Evolutionary conservation across 1,140 invertebrate genomes (phyloP).

Genomic region (Drosophila punjabiensis): DNA sequence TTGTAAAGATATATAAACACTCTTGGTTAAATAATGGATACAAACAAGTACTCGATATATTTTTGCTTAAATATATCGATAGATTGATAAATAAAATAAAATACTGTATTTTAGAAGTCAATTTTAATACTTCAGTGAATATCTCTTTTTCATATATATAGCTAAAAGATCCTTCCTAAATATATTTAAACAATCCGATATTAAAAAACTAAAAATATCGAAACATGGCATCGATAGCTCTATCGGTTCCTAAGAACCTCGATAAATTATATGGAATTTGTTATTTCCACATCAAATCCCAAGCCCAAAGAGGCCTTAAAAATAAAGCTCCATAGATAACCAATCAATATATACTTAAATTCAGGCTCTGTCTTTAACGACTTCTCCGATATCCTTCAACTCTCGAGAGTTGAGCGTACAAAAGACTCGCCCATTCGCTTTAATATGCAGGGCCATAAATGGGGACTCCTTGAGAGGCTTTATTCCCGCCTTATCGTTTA

Average conservation of each 20-base stretch:
- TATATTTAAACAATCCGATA: not conserved
- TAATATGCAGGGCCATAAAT: slow-evolving; percentile 72
- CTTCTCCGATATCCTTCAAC: slow-evolving; percentile 41
- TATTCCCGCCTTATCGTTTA: slow-evolving; percentile 47
- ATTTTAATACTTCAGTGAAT: no score
- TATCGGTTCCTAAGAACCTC: not conserved
- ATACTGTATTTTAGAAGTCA: no score
- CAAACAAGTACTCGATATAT: no score
- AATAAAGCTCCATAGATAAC: slow-evolving; percentile 2
- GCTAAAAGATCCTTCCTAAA: no score
- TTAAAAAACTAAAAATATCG: not conserved
- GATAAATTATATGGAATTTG: not conserved
- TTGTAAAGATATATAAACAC: no score
- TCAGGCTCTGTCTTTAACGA: slow-evolving; percentile 35
- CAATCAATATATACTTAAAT: slow-evolving; percentile 26
- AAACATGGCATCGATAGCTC: not conserved
- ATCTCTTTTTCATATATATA: no score
- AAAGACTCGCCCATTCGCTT: slow-evolving; percentile 37
- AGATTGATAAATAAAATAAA: no score
- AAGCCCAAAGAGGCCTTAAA: not conserved
- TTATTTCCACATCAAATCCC: not conserved
- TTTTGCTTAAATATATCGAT: no score
- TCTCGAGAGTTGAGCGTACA: slow-evolving; percentile 9
- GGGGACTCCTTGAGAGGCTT: slow-evolving; percentile 27
- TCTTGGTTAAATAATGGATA: no score